These are phyloP conservation scores for Colossoma macropomum DNA, from an alignment of 2,113 vertebrate species.

Conservation along the genomic window DNA sequence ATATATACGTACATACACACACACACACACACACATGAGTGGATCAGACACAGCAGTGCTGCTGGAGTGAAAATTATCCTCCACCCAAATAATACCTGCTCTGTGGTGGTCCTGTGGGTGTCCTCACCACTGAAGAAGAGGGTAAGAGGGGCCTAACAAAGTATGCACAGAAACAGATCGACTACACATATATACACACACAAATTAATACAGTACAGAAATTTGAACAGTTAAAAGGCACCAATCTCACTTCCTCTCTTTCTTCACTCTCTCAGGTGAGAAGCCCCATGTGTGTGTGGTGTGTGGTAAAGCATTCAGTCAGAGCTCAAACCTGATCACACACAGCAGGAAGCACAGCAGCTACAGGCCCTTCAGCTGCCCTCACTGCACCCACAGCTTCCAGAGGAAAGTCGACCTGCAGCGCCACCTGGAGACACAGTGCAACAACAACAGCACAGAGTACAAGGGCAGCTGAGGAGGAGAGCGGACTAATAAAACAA, in stretches of 20 bases:
- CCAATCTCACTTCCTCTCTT: neutral
- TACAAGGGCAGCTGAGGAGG: neutral
- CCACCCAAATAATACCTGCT: too few relatives aligned
- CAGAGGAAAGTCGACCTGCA: conserved; percentile 76
- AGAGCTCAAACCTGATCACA: conserved; percentile 83
- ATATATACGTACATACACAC: too few relatives aligned
- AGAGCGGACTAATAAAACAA: too few relatives aligned
- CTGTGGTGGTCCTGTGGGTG: too few relatives aligned
- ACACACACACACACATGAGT: too few relatives aligned
- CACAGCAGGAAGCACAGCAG: conserved; percentile 81
- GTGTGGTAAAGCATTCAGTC: conserved; percentile 80
- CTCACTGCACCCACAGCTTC: conserved; percentile 68
- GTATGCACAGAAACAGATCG: too few relatives aligned
- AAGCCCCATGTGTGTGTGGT: conserved; percentile 82
- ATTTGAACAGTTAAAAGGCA: neutral
- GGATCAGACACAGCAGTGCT: too few relatives aligned
- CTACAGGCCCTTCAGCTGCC: conserved; percentile 75
- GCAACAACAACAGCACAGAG: conserved; percentile 27
- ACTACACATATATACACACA: too few relatives aligned
- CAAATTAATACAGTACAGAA: too few relatives aligned
- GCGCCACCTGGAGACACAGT: conserved; percentile 75
- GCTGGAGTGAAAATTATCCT: too few relatives aligned
- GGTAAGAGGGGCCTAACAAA: too few relatives aligned
- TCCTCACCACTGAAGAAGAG: too few relatives aligned
- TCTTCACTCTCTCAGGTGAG: conserved; percentile 69